Evolutionary conservation across 1,140 invertebrate genomes (phyloP).

Genomic region (Ephestia elutella): DNA sequence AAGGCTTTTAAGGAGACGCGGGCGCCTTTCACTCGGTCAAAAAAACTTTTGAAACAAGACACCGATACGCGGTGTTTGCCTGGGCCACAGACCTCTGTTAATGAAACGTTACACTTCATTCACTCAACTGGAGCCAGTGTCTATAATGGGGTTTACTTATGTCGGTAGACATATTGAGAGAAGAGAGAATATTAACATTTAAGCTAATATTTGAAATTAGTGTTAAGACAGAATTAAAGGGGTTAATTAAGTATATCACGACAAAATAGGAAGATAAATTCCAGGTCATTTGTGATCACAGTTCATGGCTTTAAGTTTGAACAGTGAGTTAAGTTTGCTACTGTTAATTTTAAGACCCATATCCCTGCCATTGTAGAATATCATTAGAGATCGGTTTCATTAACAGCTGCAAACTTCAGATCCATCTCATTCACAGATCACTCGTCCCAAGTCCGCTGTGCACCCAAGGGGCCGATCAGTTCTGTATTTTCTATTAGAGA

Average conservation of each 20-base stretch:
- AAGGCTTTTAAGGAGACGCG: conserved; percentile 60
- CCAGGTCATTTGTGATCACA: too few species aligned
- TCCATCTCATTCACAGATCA: not conserved
- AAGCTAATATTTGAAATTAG: too few species aligned
- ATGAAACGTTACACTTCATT: conserved; percentile 60
- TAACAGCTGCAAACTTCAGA: conserved; percentile 10
- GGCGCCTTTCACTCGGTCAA: conserved; percentile 53
- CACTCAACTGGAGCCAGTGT: conserved; percentile 39
- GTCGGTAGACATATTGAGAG: conserved; percentile 14
- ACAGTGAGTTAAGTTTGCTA: too few species aligned
- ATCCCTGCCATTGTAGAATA: too few species aligned
- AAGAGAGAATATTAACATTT: conserved; percentile 7
- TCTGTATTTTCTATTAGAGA: not conserved
- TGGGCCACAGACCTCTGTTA: conserved; percentile 40
- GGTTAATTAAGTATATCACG: too few species aligned
- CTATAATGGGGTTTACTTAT: conserved; percentile 20
- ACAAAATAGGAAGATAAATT: too few species aligned
- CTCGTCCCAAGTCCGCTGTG: not conserved
- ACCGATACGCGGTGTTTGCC: conserved; percentile 50
- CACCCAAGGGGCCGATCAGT: conserved; percentile 1
- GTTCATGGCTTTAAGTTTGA: too few species aligned
- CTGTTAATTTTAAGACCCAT: too few species aligned
- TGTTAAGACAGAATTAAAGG: too few species aligned
- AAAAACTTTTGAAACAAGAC: conserved; percentile 59
- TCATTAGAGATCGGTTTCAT: not conserved